These are phyloP conservation scores for Alouatta palliata DNA, from an alignment of 2,113 vertebrate species.

Conservation along the genomic window DNA sequence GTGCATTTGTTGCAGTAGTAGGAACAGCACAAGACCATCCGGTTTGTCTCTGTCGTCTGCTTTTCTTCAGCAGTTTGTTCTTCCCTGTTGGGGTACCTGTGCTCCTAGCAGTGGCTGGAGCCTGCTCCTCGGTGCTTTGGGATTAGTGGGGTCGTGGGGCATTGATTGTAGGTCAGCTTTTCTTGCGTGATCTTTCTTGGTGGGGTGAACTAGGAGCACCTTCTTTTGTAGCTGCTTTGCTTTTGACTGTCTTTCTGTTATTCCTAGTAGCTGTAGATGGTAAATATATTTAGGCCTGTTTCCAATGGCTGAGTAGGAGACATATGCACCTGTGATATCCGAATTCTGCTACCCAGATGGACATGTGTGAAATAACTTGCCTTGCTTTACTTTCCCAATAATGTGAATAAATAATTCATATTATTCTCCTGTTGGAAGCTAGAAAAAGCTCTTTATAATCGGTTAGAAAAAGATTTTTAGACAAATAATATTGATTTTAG, in stretches of 20 bases:
- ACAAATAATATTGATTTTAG: background rate
- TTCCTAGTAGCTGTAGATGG: background rate
- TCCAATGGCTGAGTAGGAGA: background rate
- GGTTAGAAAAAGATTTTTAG: background rate
- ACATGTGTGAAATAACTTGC: background rate
- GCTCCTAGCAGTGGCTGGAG: background rate
- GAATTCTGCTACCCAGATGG: background rate
- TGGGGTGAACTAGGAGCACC: background rate
- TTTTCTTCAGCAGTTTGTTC: rapidly evolving
- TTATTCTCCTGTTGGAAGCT: background rate
- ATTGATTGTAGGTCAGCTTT: background rate
- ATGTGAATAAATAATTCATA: background rate
- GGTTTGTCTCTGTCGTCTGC: rapidly evolving
- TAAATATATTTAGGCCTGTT: background rate
- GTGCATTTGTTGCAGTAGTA: background rate
- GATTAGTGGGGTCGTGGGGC: rapidly evolving
- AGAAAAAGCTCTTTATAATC: background rate
- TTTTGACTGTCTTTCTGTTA: background rate
- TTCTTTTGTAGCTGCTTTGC: background rate
- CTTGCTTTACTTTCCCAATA: background rate
- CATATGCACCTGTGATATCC: background rate
- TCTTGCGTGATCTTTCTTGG: background rate
- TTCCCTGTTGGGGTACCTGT: rapidly evolving
- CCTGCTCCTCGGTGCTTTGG: rapidly evolving
- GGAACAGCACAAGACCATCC: background rate